Conservation (phyloP, 2,888 invertebrate genomes). For the Julus scandinavius region DNA sequence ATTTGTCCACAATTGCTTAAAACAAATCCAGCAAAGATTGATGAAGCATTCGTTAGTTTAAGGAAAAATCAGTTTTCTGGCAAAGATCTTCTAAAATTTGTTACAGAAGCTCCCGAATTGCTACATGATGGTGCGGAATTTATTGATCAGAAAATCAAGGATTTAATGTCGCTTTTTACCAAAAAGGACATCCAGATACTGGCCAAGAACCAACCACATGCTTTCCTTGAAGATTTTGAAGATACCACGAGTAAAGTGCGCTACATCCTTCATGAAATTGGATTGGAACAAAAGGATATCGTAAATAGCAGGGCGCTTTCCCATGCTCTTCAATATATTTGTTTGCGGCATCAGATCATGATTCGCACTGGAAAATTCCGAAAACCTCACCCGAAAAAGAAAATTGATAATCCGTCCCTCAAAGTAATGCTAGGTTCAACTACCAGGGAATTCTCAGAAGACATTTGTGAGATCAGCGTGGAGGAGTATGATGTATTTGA, state of each 20-base stretch:
- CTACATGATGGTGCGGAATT: background rate
- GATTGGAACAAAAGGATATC: conserved; percentile 51
- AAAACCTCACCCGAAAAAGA: conserved; percentile 52
- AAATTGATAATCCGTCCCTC: conserved; percentile 44
- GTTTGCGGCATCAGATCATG: conserved; percentile 50
- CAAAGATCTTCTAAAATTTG: background rate
- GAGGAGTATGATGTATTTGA: conserved; percentile 53
- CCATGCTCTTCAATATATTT: conserved; percentile 5
- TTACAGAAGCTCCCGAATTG: background rate
- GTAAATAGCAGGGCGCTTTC: background rate
- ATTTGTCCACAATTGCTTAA: conserved; percentile 32
- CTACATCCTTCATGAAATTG: conserved; percentile 51
- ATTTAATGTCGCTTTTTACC: conserved; percentile 49
- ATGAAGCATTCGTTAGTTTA: background rate
- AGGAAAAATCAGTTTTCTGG: background rate
- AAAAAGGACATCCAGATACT: conserved; percentile 9
- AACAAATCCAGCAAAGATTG: background rate
- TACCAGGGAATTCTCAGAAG: background rate
- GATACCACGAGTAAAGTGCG: conserved; percentile 26
- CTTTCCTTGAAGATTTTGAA: conserved; percentile 47
- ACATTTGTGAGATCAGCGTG: background rate
- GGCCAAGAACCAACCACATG: background rate
- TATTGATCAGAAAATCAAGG: background rate
- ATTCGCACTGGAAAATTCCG: conserved; percentile 47
- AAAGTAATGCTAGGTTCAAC: conserved; percentile 40